Percentiles rank a stretch among this genome's conserved stretches.
Conservation (phyloP, 2,888 invertebrate species). For the Liopterus haemorrhoidalis region DNA sequence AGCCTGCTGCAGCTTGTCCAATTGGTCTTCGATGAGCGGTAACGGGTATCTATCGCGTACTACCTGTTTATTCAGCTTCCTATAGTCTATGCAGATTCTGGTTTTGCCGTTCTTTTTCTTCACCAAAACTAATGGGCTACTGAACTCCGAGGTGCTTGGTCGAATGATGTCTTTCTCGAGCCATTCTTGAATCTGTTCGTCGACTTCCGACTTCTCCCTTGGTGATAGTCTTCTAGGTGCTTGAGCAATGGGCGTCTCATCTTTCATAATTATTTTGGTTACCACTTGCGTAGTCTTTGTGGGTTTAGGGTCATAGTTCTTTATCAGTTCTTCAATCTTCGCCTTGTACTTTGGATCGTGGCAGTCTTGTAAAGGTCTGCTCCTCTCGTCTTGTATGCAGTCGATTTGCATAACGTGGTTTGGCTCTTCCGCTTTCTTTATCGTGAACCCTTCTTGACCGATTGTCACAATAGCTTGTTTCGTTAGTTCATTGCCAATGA, state of each 20-base stretch:
- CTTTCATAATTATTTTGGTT: constrained; percentile 4
- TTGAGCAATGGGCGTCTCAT: background rate
- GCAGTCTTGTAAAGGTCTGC: too few species aligned
- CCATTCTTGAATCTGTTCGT: constrained; percentile 8
- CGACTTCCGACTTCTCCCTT: constrained; percentile 5
- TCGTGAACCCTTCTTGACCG: too few species aligned
- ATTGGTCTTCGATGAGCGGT: constrained; percentile 35
- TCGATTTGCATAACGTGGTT: too few species aligned
- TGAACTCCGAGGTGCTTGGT: constrained; percentile 7
- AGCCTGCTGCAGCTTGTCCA: constrained; percentile 30
- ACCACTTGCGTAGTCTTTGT: background rate
- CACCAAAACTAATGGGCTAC: constrained; percentile 6
- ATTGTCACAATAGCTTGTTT: too few species aligned
- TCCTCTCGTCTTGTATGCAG: too few species aligned
- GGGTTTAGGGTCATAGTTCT: background rate
- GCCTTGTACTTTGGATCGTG: too few species aligned
- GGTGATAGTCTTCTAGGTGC: constrained; percentile 3
- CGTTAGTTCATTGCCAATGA: too few species aligned
- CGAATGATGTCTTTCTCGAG: constrained; percentile 7
- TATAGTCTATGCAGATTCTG: constrained; percentile 8
- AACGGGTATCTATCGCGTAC: constrained; percentile 32
- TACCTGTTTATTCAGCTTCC: background rate
- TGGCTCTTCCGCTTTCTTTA: too few species aligned
- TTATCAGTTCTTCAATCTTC: constrained; percentile 5
- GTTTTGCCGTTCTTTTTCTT: constrained; percentile 4